phyloP scores from a whole-genome alignment of 2,113 vertebrate genomes.

The Struthidea cinerea region DNA sequence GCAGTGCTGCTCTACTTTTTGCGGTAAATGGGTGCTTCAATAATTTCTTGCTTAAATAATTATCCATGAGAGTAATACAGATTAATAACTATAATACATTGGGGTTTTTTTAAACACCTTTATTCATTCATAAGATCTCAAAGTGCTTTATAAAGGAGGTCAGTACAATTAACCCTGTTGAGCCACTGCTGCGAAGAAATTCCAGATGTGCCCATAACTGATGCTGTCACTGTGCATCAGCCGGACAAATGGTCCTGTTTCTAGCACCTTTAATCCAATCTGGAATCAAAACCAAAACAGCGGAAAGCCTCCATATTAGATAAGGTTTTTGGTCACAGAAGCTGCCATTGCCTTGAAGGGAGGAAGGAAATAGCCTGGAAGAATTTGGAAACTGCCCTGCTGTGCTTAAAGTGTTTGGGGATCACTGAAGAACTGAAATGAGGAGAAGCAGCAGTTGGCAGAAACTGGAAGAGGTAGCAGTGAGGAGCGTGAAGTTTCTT shows the following conservation, averaged over 20 bases:
- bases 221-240: background rate
- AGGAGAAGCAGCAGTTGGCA: background rate
- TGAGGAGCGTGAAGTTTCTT: background rate
- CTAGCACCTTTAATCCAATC: background rate
- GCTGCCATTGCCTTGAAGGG: background rate
- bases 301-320: background rate
- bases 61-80: constrained; percentile 8
- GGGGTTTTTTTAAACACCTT: background rate
- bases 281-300: background rate
- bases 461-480: background rate
- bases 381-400: background rate
- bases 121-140: constrained; percentile 23
- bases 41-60: constrained; percentile 20
- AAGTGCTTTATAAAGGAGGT: constrained; percentile 50
- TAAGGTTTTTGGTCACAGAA: background rate
- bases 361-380: background rate
- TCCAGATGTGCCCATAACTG: background rate
- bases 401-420: background rate
- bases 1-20: background rate
- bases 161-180: background rate
- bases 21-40: background rate
- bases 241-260: background rate
- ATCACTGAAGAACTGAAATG: background rate
- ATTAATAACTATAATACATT: background rate
- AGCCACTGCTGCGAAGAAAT: background rate